A percentile compares a stretch with the other conserved stretches of the same genome.
These are phyloP conservation scores for Naso thynnoides DNA, from an alignment of 2,797 vertebrate species.

Conservation along the genomic window DNA sequence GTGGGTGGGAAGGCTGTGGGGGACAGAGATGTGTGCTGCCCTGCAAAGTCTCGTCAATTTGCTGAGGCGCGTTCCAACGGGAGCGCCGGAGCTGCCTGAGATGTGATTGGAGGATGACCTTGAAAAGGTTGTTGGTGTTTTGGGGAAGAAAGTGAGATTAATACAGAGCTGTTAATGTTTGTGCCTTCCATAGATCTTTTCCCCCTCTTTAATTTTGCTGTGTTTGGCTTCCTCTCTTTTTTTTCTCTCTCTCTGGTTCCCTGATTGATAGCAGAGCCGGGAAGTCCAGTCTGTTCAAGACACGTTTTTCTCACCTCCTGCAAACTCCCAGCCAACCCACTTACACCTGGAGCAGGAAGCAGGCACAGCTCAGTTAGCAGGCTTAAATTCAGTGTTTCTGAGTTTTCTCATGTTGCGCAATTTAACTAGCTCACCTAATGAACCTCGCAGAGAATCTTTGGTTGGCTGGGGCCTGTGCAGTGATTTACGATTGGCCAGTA, in stretches of 20 bases:
- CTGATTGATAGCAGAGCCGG: slow-evolving; percentile 58
- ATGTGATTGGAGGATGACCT: slow-evolving; percentile 77
- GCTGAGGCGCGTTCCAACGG: slow-evolving; percentile 63
- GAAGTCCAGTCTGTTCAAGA: slow-evolving; percentile 45
- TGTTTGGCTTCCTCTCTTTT: slow-evolving; percentile 28
- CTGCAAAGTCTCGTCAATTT: slow-evolving; percentile 70
- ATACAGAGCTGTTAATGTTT: slow-evolving; percentile 71
- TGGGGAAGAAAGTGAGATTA: slow-evolving; percentile 72
- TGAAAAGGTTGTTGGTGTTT: slow-evolving; percentile 75
- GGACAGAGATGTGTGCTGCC: slow-evolving; percentile 62
- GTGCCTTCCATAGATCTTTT: slow-evolving; percentile 55
- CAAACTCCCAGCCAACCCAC: slow-evolving; percentile 46
- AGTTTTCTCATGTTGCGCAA: slow-evolving; percentile 29
- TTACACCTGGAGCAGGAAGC: slow-evolving; percentile 11
- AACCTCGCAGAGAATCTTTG: slow-evolving; percentile 38
- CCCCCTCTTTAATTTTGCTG: slow-evolving; percentile 42
- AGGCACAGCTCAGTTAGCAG: slow-evolving; percentile 5
- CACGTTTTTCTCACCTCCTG: slow-evolving; percentile 26
- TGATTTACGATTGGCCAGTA: slow-evolving; percentile 69
- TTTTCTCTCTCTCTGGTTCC: slow-evolving; percentile 45
- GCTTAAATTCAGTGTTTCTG: slow-evolving; percentile 1
- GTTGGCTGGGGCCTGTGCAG: slow-evolving; percentile 28
- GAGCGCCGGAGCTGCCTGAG: slow-evolving; percentile 63
- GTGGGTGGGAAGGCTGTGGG: slow-evolving; percentile 31
- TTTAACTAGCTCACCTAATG: slow-evolving; percentile 48